A percentile compares a stretch with the other conserved stretches of the same genome.
phyloP scores from a whole-genome alignment of 1,140 invertebrate genomes.

The Dinothrombium tinctorium region DNA sequence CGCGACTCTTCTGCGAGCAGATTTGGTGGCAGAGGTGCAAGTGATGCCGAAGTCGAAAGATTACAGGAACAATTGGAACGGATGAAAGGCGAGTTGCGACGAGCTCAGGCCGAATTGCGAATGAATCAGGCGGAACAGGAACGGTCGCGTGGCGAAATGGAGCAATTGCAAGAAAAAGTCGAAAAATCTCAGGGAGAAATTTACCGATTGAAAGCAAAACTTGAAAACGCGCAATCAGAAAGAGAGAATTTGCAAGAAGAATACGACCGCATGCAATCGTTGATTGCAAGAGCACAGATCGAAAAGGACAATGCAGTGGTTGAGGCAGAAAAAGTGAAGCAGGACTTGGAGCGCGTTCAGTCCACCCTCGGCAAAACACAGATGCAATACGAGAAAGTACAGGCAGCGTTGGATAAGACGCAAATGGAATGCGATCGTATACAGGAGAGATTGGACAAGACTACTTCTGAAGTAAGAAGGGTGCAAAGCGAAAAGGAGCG shows the following conservation, averaged over 20 bases:
- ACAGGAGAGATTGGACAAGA: constrained; percentile 65
- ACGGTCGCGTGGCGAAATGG: constrained; percentile 46
- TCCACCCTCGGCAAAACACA: constrained; percentile 66
- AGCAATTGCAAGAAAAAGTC: constrained; percentile 64
- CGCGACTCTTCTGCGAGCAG: background rate
- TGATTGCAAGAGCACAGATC: constrained; percentile 40
- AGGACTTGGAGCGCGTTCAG: constrained; percentile 67
- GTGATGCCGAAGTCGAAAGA: constrained; percentile 15
- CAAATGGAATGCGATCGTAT: constrained; percentile 70
- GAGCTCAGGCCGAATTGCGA: constrained; percentile 46
- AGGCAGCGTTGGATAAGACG: constrained; percentile 58
- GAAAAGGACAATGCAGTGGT: constrained; percentile 60
- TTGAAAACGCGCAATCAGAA: constrained; percentile 80
- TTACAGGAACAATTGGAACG: constrained; percentile 63
- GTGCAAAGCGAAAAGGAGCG: constrained; percentile 54
- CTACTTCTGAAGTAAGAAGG: constrained; percentile 49
- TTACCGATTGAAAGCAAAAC: constrained; percentile 66
- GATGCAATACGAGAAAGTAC: constrained; percentile 64
- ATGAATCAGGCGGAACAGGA: constrained; percentile 56
- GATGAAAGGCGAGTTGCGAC: constrained; percentile 47
- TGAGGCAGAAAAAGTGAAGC: constrained; percentile 65
- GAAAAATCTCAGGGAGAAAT: constrained; percentile 84
- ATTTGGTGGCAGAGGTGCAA: background rate
- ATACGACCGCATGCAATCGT: constrained; percentile 29
- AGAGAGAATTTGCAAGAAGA: constrained; percentile 74